A percentile compares a stretch with the other conserved stretches of the same genome.
These are phyloP conservation scores for Corythucha ciliata DNA, from an alignment of 2,888 invertebrate genomes.

Conservation along the genomic window DNA sequence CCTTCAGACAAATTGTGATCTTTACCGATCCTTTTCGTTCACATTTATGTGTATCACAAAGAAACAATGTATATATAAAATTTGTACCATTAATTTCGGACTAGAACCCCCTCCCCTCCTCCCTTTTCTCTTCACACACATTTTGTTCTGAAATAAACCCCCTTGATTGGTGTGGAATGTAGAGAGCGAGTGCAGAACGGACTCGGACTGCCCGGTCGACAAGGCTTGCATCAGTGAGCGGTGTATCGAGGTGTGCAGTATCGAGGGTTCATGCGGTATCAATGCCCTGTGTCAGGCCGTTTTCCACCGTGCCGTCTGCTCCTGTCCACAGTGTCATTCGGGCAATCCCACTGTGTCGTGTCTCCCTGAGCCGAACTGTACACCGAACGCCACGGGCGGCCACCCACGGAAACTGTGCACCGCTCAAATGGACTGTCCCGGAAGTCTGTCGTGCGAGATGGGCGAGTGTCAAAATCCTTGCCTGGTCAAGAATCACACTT, in stretches of 20 bases:
- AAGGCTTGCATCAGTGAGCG: conserved; percentile 84
- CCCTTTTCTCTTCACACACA: too few relatives aligned
- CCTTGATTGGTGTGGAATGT: conserved; percentile 27
- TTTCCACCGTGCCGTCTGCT: conserved; percentile 75
- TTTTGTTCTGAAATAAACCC: conserved; percentile 23
- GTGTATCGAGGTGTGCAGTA: conserved; percentile 82
- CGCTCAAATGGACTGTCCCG: conserved; percentile 61
- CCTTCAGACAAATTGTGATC: too few relatives aligned
- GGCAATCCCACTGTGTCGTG: conserved; percentile 74
- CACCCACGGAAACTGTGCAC: conserved; percentile 46
- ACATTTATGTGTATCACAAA: too few relatives aligned
- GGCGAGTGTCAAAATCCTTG: conserved; percentile 76
- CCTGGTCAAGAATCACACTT: conserved; percentile 54
- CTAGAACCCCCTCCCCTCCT: too few relatives aligned
- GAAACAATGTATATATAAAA: too few relatives aligned
- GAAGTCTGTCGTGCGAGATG: conserved; percentile 64
- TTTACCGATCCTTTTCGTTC: too few relatives aligned
- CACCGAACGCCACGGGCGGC: conserved; percentile 42
- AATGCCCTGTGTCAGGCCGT: conserved; percentile 81
- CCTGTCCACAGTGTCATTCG: conserved; percentile 78
- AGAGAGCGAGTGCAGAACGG: conserved; percentile 65
- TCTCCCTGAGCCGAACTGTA: conserved; percentile 68
- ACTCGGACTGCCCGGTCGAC: conserved; percentile 84
- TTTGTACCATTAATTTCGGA: too few relatives aligned
- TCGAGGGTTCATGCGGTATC: conserved; percentile 78